Evolutionary conservation across 2,888 invertebrate genomes (phyloP), one percentile per base, ranked within the genome.

Genomic region (Ctena decussata): DNA sequence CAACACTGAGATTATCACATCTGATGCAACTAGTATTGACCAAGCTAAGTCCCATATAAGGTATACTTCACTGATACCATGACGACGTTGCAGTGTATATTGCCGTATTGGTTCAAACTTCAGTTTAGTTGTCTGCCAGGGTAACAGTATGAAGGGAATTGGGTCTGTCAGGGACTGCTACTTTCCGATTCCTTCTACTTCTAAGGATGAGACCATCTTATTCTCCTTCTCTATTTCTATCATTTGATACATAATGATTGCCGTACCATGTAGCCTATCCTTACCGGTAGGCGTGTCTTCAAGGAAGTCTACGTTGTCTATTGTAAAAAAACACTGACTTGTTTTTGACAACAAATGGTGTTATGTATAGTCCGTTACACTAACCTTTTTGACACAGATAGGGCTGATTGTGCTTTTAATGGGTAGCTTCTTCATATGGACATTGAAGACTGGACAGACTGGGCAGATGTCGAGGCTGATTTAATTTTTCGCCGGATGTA

Each of bases 321-420:
- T 44, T 49, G 74, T 49, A 74, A 74, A 73, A 30, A 30, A 74
- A n/a, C 21, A 74, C 74, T 12, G 44, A 49, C 27, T 74, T 27
- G 46, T 49, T 49, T 15, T 49, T 5, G 32, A 74, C 74, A 46
- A 49, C 12, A 49, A 74, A 74, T 49, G 74, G 74, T 12, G 74
- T 49, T 11, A 65, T 65, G 35, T 65, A 65, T 18, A 65, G 65
- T 3, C 65, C 65, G 21, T 65, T 65, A 65, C 18, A 35, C 3
- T 65, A n/a, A n/a, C n/a, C n/a, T n/a, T n/a, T n/a, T n/a, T n/a
- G n/a, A n/a, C n/a, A n/a, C n/a, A n/a, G n/a, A n/a, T n/a, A n/a
- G n/a, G n/a, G n/a, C n/a, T n/a, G n/a, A n/a, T n/a, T n/a, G n/a
- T n/a, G n/a, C n/a, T n/a, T n/a, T n/a, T n/a, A n/a, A n/a, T n/a